Percentiles rank a stretch among this genome's conserved stretches.
phyloP scores from a whole-genome alignment of 2,113 vertebrate species.

The Sinocyclocheilus rhinocerous region DNA sequence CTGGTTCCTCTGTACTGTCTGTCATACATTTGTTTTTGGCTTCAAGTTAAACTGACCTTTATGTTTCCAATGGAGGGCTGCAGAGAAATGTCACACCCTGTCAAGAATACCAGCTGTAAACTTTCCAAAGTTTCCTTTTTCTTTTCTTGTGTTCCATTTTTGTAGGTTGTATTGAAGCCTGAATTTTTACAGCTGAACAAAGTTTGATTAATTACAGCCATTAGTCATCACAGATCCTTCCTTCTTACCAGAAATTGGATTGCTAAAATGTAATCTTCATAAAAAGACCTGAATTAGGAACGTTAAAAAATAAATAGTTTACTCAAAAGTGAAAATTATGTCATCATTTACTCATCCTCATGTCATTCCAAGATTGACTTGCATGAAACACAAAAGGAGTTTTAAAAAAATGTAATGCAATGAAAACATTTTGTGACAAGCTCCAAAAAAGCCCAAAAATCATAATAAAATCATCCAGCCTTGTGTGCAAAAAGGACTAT shows the following conservation, averaged over 20 bases:
- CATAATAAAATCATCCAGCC: neutral
- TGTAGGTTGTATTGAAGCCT: neutral
- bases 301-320: neutral
- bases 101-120: neutral
- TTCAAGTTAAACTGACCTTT: conserved; percentile 7
- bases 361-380: neutral
- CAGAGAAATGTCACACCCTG: conserved; percentile 27
- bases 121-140: conserved; percentile 16
- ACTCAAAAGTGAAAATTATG: neutral
- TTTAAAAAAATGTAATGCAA: neutral
- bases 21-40: neutral
- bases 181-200: neutral
- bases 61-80: conserved; percentile 28
- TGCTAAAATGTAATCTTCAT: conserved; percentile 14
- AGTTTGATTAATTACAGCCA: conserved; percentile 19
- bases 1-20: neutral
- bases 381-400: neutral
- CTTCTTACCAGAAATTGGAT: conserved; percentile 12
- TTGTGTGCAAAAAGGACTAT: neutral
- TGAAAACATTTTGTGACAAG: neutral
- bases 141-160: neutral
- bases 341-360: neutral
- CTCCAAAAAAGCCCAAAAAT: neutral
- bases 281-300: conserved; percentile 8
- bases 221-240: neutral